These are phyloP conservation scores for Sabellastarte sp. DNA, from an alignment of 2,888 invertebrate species.

Conservation along the genomic window DNA sequence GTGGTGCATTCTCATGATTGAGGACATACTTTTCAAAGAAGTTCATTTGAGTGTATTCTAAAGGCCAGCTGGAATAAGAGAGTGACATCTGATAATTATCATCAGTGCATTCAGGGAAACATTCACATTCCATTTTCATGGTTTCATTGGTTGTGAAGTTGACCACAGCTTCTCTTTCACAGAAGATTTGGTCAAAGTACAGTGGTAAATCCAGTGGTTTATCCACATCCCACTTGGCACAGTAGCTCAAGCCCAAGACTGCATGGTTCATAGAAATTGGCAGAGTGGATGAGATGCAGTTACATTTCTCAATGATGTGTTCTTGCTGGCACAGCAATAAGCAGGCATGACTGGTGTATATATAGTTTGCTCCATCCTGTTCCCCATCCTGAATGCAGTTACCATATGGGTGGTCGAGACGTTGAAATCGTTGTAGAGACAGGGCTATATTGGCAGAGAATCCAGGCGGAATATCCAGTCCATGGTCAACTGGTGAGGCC, in stretches of 20 bases:
- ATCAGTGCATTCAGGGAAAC: slow-evolving; percentile 5
- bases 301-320: slow-evolving; percentile 12
- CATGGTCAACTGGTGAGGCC: slow-evolving; percentile 52
- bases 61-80: slow-evolving; percentile 12
- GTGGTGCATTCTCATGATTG: not conserved
- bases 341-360: slow-evolving; percentile 14
- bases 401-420: slow-evolving; percentile 13
- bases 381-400: slow-evolving; percentile 1
- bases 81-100: not conserved
- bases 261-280: not conserved
- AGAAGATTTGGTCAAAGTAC: not conserved
- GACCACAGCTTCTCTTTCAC: slow-evolving; percentile 1
- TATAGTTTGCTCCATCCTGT: slow-evolving; percentile 2
- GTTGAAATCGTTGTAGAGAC: not conserved
- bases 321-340: slow-evolving; percentile 12
- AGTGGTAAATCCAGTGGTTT: not conserved
- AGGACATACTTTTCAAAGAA: slow-evolving; percentile 13
- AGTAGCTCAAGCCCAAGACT: slow-evolving; percentile 2
- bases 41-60: slow-evolving; percentile 5
- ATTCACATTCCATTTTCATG: not conserved
- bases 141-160: not conserved
- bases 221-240: slow-evolving; percentile 5
- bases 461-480: slow-evolving; percentile 53
- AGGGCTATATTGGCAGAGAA: slow-evolving; percentile 37
- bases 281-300: slow-evolving; percentile 12